phyloP scores from a whole-genome alignment of 2,888 invertebrate species.

The Drosophila subquinaria region DNA sequence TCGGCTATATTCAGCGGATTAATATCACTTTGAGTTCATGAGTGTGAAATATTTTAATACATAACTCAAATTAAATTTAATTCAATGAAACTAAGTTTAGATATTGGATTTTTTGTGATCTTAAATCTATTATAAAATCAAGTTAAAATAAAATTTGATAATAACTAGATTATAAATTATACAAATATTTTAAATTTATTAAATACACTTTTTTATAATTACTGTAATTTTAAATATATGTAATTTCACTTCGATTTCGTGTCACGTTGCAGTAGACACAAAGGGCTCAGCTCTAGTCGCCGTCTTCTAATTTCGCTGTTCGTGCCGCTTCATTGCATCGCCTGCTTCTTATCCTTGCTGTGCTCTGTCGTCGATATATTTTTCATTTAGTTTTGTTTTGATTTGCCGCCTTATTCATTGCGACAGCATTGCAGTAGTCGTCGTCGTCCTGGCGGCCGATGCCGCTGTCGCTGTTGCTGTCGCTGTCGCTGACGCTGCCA shows the following conservation, averaged over 20 bases:
- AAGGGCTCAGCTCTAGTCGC: slow-evolving; percentile 28
- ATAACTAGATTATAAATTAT: too few relatives aligned
- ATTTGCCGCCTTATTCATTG: slow-evolving; percentile 82
- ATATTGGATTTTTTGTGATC: too few relatives aligned
- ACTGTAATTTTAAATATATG: too few relatives aligned
- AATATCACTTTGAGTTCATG: too few relatives aligned
- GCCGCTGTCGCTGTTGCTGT: slow-evolving; percentile 38
- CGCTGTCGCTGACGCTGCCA: slow-evolving; percentile 31
- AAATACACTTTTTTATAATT: too few relatives aligned
- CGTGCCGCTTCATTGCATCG: slow-evolving; percentile 70
- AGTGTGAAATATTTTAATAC: too few relatives aligned
- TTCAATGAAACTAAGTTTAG: too few relatives aligned
- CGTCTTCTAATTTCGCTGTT: slow-evolving; percentile 72
- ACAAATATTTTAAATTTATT: too few relatives aligned
- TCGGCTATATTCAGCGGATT: too few relatives aligned
- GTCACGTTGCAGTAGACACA: slow-evolving; percentile 24
- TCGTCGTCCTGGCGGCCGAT: slow-evolving; percentile 59
- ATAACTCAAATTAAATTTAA: too few relatives aligned
- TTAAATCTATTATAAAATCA: too few relatives aligned
- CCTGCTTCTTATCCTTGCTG: slow-evolving; percentile 27
- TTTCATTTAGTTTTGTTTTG: slow-evolving; percentile 81
- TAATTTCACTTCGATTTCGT: slow-evolving; percentile 11
- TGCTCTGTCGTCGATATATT: slow-evolving; percentile 74
- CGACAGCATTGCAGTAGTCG: slow-evolving; percentile 81
- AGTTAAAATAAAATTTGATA: too few relatives aligned